Conservation (phyloP, 2,888 invertebrate species). For the Abrostola tripartita region DNA sequence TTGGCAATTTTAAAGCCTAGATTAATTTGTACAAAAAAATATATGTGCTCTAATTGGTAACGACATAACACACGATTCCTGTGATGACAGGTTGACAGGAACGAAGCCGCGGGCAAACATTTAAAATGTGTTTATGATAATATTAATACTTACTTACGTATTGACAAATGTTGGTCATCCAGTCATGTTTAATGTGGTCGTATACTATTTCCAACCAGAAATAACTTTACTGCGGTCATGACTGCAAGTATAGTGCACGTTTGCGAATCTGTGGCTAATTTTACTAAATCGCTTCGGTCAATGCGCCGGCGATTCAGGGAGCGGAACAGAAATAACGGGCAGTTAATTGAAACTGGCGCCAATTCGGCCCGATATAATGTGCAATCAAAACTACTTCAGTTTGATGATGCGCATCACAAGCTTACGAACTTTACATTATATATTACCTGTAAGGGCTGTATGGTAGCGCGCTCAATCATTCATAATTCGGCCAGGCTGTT, state of each 20-base stretch:
- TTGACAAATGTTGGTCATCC: constrained; percentile 11
- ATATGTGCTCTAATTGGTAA: no score
- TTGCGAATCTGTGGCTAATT: constrained; percentile 78
- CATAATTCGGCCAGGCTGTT: constrained; percentile 16
- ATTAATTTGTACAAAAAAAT: no score
- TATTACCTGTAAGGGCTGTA: constrained; percentile 10
- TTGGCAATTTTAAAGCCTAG: no score
- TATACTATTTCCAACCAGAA: constrained; percentile 56
- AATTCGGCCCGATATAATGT: constrained; percentile 67
- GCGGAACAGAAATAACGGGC: constrained; percentile 76
- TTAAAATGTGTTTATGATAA: neutral
- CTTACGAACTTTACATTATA: constrained; percentile 42
- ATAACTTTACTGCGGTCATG: constrained; percentile 76
- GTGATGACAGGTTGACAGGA: no score
- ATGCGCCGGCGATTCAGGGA: constrained; percentile 72
- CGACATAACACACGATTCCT: no score
- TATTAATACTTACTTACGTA: constrained; percentile 9
- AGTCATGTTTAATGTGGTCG: constrained; percentile 29
- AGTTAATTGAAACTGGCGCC: constrained; percentile 81
- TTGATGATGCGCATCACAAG: constrained; percentile 59
- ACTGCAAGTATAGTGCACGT: constrained; percentile 70
- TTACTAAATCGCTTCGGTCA: constrained; percentile 78
- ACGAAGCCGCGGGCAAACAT: neutral
- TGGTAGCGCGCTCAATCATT: constrained; percentile 22
- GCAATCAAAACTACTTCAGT: constrained; percentile 71